Base-by-base conservation (phyloP, 1,140 invertebrate species). In the Tenebrio molitor region DNA sequence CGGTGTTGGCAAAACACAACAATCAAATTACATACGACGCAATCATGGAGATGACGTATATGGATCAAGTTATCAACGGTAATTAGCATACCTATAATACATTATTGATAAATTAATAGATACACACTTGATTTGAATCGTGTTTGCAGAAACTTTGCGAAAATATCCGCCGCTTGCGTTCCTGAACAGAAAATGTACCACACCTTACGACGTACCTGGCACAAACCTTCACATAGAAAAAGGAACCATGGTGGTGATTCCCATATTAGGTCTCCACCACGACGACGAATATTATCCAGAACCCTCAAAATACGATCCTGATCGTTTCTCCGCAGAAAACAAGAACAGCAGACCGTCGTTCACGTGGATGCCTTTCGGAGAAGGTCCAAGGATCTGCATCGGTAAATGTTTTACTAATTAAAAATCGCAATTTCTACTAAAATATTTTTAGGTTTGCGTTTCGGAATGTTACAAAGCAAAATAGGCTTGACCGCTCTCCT, bases 11-110 rank as follows among this genome's bases (percentile, higher is more conserved):
- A 6, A 83, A 84, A 69, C 79, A 88, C 66, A 77, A 84, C 12
- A 84, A 85, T 2, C 77, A 85, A 70, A 72, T 89, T 0, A 86
- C 82, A 29, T 90, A 88, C 72, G 88, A 90, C 5, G 83, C 84
- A 16, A 68, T 91, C 0, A 80, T 83, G 19, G 84, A 87, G 10
- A 85, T 91, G 82, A 83, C 81, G 0, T 88, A 76, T 67, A 70
- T 75, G 46, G 70, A 77, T 0, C 42, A 74, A 39, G 73, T 74
- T 50, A 53, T 78, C 50, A 80, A 83, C 44, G 90, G 91, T 79
- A 72, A 80, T 17, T 44, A n/a, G n/a, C n/a, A n/a, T n/a, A 63
- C 6, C 6, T 15, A 12, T 36, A 46, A 33, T 4, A 46, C 3
- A 17, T 23, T n/a, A n/a, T n/a, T n/a, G n/a, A n/a, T n/a, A n/a